Evolutionary conservation across 2,113 vertebrate genomes (phyloP), one percentile per base, ranked within the genome.

Genomic region (Xiphophorus couchianus): DNA sequence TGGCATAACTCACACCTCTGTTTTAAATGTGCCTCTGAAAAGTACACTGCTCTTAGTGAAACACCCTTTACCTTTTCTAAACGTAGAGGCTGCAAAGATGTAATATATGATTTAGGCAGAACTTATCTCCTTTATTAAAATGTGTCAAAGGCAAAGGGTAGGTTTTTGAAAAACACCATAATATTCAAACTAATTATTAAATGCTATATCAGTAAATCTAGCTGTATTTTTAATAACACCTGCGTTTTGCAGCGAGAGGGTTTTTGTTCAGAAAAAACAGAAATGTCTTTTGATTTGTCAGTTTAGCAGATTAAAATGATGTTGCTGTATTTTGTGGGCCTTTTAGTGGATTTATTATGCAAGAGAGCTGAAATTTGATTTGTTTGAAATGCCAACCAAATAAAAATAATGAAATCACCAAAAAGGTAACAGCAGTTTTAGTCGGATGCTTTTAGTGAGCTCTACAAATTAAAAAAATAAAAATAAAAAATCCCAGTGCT

Each of bases 351-450:
- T 78, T 37, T 66, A 39, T 13, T 60, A 58, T 70, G n/a, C 48
- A 51, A 35, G 29, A 58, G 30, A 70, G 68, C 7, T 70, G 22
- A 58, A 33, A 70, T 70, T 54, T 61, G 31, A 71, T 70, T 58
- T 35, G 67, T 72, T 82, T 75, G 19, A 82, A 85, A 81, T 78
- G 33, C 78, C 65, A 75, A 48, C 30, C 68, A 71, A 63, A 33
- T 69, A 48, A 33, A 1, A 64, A 69, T 42, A 67, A 33, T 35
- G 1, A 73, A 70, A 63, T 25, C 63, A 31, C 76, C 71, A 77
- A 80, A 82, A 78, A 70, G 81, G 30, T 30, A 17, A 44, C 17
- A 13, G 15, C 31, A 37, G 28, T 76, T 80, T 78, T 58, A 62
- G 51, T 70, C 19, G 2, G 14, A 64, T 73, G 77, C 69, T 82